Evolutionary conservation across 2,113 vertebrate genomes (phyloP).

Genomic region (Cepphus grylle): DNA sequence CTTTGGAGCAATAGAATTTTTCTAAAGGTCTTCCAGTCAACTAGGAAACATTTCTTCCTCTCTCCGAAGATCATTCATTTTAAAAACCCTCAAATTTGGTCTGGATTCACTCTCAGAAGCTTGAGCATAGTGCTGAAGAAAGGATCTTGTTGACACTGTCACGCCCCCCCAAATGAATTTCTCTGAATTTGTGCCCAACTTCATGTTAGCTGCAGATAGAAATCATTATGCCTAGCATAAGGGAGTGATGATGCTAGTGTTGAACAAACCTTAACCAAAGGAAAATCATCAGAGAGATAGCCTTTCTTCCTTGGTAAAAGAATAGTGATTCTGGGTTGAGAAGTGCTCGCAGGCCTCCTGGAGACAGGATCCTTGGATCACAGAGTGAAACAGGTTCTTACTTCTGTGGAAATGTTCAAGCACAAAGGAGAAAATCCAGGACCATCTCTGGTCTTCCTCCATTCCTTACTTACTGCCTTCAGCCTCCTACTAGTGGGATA

Average conservation of each 20-base stretch:
- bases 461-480: background rate
- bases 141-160: background rate
- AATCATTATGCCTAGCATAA: background rate
- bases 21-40: background rate
- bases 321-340: background rate
- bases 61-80: background rate
- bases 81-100: background rate
- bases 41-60: background rate
- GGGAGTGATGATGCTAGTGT: background rate
- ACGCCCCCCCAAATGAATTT: background rate
- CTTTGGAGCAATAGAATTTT: background rate
- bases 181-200: background rate
- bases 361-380: background rate
- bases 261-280: background rate
- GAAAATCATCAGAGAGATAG: background rate
- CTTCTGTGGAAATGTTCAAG: background rate
- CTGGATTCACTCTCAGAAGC: background rate
- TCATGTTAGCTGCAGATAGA: background rate
- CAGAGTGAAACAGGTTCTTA: background rate
- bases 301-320: background rate
- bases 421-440: background rate
- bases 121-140: background rate
- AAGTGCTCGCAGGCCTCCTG: background rate
- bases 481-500: background rate
- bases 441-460: background rate